Conservation (phyloP, 2,113 vertebrate species). For the Crotalus horridus region DNA sequence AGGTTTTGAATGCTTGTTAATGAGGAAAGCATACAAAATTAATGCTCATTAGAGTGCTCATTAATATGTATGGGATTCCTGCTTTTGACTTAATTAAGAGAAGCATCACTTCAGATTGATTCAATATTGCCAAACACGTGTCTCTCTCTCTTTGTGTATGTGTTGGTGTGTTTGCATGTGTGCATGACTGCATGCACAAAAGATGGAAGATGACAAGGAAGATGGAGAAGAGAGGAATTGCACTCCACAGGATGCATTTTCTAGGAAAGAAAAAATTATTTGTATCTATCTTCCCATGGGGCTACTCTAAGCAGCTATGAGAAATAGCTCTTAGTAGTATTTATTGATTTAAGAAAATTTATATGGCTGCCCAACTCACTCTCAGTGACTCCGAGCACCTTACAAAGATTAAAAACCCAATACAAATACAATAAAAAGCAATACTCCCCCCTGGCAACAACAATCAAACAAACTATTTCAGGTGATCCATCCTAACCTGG, state of each 20-base stretch:
- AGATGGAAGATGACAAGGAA: neutral
- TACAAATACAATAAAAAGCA: neutral
- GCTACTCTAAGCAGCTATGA: conserved; percentile 4
- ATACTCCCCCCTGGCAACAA: neutral
- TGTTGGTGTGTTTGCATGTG: neutral
- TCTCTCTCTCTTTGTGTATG: neutral
- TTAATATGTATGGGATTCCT: conserved; percentile 72
- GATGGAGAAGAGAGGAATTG: neutral
- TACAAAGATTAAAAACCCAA: neutral
- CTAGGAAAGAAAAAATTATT: neutral
- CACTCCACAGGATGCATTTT: conserved; percentile 1
- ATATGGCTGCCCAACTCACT: neutral
- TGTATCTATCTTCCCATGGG: neutral
- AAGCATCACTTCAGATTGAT: conserved; percentile 60
- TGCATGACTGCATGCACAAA: neutral
- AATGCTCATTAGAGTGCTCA: conserved; percentile 73
- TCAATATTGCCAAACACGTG: conserved; percentile 34
- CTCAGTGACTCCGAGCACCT: neutral
- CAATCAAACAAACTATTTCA: neutral
- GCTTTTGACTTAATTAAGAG: conserved; percentile 74
- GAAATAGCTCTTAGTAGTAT: conserved; percentile 25
- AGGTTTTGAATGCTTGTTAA: conserved; percentile 76
- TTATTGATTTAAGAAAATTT: neutral
- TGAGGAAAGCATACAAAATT: conserved; percentile 76
- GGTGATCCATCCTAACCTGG: neutral